Conservation (phyloP, 2,113 vertebrate species). For the Pseudolaguvia tuberculata region DNA sequence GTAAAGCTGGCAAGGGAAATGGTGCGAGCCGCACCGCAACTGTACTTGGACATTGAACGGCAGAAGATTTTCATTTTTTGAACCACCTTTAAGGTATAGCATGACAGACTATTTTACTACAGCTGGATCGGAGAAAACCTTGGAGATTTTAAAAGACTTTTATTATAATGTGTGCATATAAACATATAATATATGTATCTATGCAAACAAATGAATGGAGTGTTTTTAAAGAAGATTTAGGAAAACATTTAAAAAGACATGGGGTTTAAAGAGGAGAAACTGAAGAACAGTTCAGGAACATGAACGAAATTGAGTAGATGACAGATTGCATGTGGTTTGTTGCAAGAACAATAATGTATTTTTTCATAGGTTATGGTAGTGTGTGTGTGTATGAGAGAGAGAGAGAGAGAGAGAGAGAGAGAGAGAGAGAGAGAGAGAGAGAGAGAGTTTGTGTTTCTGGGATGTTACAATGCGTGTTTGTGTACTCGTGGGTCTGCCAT, state of each 20-base stretch:
- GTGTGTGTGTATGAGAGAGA: not conserved
- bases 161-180: constrained; percentile 3
- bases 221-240: constrained; percentile 12
- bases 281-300: not conserved
- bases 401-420: no score
- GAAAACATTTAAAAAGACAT: not conserved
- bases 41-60: constrained; percentile 31
- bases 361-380: not conserved
- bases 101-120: constrained; percentile 1
- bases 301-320: not conserved
- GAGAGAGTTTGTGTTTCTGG: constrained; percentile 23
- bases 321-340: not conserved
- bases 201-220: constrained; percentile 27
- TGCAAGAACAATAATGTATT: constrained; percentile 2
- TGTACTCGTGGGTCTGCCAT: constrained; percentile 7
- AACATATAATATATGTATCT: constrained; percentile 24
- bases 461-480: constrained; percentile 1
- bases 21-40: constrained; percentile 25
- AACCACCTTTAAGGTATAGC: constrained; percentile 40
- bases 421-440: no score
- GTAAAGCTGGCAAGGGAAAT: constrained; percentile 30
- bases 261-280: not conserved
- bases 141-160: constrained; percentile 1
- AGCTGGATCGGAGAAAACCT: constrained; percentile 5
- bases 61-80: constrained; percentile 26